phyloP scores from a whole-genome alignment of 2,888 invertebrate species.

The Trisateles emortualis region DNA sequence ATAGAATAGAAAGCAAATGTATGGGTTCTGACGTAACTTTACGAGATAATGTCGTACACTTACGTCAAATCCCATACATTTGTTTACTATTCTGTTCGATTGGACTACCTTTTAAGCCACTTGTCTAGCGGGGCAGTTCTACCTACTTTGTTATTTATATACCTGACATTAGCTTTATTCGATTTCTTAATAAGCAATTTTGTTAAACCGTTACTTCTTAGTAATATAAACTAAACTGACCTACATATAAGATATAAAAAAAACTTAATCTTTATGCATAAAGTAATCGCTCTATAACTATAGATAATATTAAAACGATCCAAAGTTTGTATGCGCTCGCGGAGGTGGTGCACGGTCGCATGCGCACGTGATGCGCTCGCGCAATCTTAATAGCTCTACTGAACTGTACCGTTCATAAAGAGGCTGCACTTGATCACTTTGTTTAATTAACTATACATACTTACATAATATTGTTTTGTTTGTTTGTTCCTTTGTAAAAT shows the following conservation, averaged over 20 bases:
- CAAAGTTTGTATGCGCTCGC: background rate
- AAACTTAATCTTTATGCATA: constrained; percentile 3
- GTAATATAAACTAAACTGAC: background rate
- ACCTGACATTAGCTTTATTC: too few relatives aligned
- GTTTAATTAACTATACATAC: constrained; percentile 14
- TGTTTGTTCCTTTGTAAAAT: constrained; percentile 14
- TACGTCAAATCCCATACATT: too few relatives aligned
- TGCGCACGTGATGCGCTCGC: constrained; percentile 10
- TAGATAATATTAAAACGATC: background rate
- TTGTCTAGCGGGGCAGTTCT: too few relatives aligned
- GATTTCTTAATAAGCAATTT: background rate
- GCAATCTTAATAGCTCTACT: constrained; percentile 39
- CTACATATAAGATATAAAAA: background rate
- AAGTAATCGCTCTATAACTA: background rate
- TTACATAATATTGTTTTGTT: constrained; percentile 13
- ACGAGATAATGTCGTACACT: too few relatives aligned
- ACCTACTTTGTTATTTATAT: too few relatives aligned
- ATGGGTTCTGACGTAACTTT: too few relatives aligned
- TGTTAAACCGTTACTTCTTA: background rate
- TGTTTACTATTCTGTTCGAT: too few relatives aligned
- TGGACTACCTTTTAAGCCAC: too few relatives aligned
- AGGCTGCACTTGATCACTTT: constrained; percentile 14
- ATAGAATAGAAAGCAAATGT: too few relatives aligned
- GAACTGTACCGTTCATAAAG: constrained; percentile 14
- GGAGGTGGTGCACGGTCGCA: background rate